phyloP scores from a whole-genome alignment of 2,113 vertebrate species.

The Varanus salvator region DNA sequence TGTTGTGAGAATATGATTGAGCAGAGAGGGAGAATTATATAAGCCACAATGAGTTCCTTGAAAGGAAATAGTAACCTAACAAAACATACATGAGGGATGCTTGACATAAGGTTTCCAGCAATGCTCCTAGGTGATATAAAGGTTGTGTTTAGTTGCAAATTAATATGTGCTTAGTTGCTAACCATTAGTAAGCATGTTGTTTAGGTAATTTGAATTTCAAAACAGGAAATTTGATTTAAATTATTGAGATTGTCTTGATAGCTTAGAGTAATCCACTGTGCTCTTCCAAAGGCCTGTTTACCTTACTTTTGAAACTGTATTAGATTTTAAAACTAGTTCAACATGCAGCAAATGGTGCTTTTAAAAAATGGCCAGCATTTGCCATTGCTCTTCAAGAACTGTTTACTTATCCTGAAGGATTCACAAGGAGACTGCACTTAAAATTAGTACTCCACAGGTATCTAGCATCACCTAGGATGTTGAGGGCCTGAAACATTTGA shows the following conservation, averaged over 20 bases:
- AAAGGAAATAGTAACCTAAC: background rate
- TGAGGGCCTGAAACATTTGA: slow-evolving; percentile 7
- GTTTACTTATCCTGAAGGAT: background rate
- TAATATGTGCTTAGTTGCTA: background rate
- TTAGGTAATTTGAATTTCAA: background rate
- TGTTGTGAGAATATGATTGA: too few species aligned
- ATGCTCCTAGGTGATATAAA: background rate
- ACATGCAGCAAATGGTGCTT: background rate
- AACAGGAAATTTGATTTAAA: slow-evolving; percentile 8
- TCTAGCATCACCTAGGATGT: background rate
- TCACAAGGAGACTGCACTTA: slow-evolving; percentile 28
- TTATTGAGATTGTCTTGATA: background rate
- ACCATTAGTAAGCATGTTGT: background rate
- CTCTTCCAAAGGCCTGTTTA: background rate
- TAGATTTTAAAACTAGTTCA: slow-evolving; percentile 2
- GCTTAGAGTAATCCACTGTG: background rate
- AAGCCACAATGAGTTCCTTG: too few species aligned
- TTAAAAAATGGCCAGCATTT: background rate
- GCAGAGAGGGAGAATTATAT: too few species aligned
- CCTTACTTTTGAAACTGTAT: background rate
- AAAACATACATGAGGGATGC: background rate
- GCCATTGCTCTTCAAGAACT: background rate
- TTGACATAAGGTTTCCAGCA: background rate
- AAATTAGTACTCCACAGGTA: background rate
- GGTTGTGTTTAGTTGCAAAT: background rate